phyloP scores from a whole-genome alignment of 2,113 vertebrate species.

The Cinclus mexicanus region DNA sequence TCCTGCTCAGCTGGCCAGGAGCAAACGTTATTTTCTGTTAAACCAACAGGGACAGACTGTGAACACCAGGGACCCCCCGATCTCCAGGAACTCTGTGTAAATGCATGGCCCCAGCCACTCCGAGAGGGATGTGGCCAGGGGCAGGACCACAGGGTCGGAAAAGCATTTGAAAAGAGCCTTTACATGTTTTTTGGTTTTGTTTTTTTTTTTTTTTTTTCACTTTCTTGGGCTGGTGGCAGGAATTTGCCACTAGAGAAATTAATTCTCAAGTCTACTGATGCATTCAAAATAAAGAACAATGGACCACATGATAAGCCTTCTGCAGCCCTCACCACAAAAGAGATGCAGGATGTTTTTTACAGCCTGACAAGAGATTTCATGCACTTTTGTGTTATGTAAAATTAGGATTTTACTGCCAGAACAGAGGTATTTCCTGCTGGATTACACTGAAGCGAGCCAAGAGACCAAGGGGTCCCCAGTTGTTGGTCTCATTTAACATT shows the following conservation, averaged over 20 bases:
- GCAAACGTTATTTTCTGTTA: constrained; percentile 49
- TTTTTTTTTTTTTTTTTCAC: neutral
- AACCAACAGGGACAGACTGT: constrained; percentile 5
- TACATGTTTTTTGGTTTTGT: neutral
- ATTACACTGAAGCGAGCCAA: neutral
- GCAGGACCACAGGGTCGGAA: neutral
- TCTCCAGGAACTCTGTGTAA: neutral
- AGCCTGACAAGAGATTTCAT: constrained; percentile 44
- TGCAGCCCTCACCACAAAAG: constrained; percentile 53
- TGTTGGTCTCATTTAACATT: constrained; percentile 18
- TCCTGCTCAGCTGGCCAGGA: constrained; percentile 38
- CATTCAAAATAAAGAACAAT: constrained; percentile 63
- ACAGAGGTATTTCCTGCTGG: constrained; percentile 44
- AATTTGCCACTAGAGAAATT: constrained; percentile 37
- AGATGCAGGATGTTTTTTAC: constrained; percentile 23
- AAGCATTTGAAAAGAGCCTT: neutral
- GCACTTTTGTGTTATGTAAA: constrained; percentile 29
- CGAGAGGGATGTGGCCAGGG: neutral
- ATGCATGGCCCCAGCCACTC: neutral
- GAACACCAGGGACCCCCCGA: neutral
- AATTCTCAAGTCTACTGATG: constrained; percentile 41
- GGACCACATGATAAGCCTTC: constrained; percentile 47
- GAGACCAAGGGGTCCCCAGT: constrained; percentile 6
- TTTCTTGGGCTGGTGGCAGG: neutral
- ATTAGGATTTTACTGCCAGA: constrained; percentile 49